Conservation (phyloP, 2,888 invertebrate species). For the Penaeus monodon region DNA sequence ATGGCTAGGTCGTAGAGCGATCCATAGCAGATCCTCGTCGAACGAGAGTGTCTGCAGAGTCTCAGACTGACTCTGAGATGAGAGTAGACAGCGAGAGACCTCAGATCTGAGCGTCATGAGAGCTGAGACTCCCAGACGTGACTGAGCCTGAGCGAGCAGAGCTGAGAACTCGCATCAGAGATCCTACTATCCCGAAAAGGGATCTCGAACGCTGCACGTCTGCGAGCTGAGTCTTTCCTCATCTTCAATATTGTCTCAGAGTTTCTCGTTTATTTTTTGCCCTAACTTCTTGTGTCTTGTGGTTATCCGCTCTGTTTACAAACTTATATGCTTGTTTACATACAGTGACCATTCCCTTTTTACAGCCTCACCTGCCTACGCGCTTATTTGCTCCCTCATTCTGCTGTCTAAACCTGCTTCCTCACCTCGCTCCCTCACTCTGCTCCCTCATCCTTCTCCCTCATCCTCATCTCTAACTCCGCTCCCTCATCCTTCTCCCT, state of each 20-base stretch:
- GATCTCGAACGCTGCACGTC: too few relatives aligned
- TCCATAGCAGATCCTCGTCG: too few relatives aligned
- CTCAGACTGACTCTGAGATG: too few relatives aligned
- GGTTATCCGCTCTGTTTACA: conserved; percentile 10
- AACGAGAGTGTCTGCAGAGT: too few relatives aligned
- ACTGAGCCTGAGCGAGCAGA: too few relatives aligned
- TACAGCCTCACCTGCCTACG: neutral
- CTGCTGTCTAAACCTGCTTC: neutral
- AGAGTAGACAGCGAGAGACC: too few relatives aligned
- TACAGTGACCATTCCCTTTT: too few relatives aligned
- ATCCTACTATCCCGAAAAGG: too few relatives aligned
- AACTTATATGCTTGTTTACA: neutral
- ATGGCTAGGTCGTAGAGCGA: too few relatives aligned
- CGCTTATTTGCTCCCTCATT: neutral
- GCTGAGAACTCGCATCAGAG: too few relatives aligned
- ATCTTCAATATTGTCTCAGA: conserved; percentile 39
- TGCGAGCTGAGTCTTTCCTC: neutral
- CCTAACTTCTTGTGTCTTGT: neutral
- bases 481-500: neutral
- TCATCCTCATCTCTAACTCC: neutral
- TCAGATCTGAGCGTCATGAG: too few relatives aligned
- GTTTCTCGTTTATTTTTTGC: conserved; percentile 10
- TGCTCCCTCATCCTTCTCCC: neutral
- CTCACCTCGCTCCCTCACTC: neutral
- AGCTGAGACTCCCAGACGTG: too few relatives aligned